Conservation (phyloP, 2,113 vertebrate species). For the Smithornis capensis region DNA sequence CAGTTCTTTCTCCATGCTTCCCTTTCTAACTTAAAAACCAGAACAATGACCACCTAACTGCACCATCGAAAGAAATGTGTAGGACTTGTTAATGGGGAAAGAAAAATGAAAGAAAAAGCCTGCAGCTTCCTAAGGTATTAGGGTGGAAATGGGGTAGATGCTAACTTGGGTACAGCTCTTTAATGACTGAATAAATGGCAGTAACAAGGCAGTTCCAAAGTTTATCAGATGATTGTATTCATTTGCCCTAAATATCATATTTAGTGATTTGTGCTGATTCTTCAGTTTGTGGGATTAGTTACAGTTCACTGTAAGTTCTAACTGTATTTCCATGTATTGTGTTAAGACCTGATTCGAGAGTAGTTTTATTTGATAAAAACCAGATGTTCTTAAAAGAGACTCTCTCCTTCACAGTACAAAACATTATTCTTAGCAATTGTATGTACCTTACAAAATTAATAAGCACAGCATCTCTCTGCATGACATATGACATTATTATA, state of each 20-base stretch:
- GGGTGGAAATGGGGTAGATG: not conserved
- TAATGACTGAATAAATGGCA: not conserved
- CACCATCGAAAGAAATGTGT: not conserved
- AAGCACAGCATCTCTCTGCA: slow-evolving; percentile 63
- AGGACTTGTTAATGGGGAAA: not conserved
- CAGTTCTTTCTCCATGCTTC: not conserved
- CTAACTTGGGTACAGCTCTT: not conserved
- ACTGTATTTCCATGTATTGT: slow-evolving; percentile 70
- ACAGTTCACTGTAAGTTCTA: slow-evolving; percentile 71
- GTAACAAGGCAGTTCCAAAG: slow-evolving; percentile 2
- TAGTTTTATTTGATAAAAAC: slow-evolving; percentile 71
- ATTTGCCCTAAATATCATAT: slow-evolving; percentile 61
- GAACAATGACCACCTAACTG: not conserved
- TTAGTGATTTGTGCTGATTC: slow-evolving; percentile 72
- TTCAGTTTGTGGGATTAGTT: slow-evolving; percentile 71
- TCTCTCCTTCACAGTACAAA: slow-evolving; percentile 57
- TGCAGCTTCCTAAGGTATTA: not conserved
- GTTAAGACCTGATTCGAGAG: slow-evolving; percentile 68
- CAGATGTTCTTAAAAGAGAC: slow-evolving; percentile 70
- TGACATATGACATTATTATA: slow-evolving; percentile 67
- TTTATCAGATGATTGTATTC: slow-evolving; percentile 57
- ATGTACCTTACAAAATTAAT: slow-evolving; percentile 69
- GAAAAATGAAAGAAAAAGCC: not conserved
- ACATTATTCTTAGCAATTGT: slow-evolving; percentile 71
- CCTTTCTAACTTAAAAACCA: not conserved